These are phyloP conservation scores for Hydractinia symbiolongicarpus DNA, from an alignment of 30 jellyfish, hydroid and myxozoan species.

Conservation along the genomic window DNA sequence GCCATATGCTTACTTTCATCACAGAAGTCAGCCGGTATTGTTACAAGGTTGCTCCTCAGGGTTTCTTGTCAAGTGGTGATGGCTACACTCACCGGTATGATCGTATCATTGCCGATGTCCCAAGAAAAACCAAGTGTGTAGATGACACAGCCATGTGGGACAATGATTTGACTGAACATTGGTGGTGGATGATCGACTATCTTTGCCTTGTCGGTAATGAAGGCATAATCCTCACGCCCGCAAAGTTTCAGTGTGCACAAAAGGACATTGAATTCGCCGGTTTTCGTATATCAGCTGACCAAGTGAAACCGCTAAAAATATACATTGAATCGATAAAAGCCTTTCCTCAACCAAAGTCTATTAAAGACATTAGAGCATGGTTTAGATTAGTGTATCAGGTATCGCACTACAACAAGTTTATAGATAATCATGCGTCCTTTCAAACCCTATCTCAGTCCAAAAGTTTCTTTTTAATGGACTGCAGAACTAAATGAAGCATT, in stretches of 20 bases:
- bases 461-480: conserved; percentile 13
- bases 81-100: conserved; percentile 36
- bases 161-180: background rate
- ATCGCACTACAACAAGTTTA: background rate
- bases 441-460: conserved; percentile 25
- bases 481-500: conserved; percentile 10
- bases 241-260: background rate
- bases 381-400: too few species aligned
- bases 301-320: background rate
- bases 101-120: conserved; percentile 10
- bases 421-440: conserved; percentile 13
- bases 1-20: background rate
- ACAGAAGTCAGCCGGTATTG: background rate
- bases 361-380: background rate
- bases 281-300: background rate
- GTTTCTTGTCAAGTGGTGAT: conserved; percentile 32
- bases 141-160: conserved; percentile 8
- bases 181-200: conserved; percentile 1
- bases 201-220: background rate
- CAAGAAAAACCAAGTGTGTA: conserved; percentile 1
- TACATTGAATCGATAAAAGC: background rate
- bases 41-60: background rate
- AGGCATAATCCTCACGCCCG: background rate
- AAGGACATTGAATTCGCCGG: background rate
- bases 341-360: background rate